These are phyloP conservation scores for Sphyrna mokarran DNA, from an alignment of 2,113 vertebrate genomes.

Conservation along the genomic window DNA sequence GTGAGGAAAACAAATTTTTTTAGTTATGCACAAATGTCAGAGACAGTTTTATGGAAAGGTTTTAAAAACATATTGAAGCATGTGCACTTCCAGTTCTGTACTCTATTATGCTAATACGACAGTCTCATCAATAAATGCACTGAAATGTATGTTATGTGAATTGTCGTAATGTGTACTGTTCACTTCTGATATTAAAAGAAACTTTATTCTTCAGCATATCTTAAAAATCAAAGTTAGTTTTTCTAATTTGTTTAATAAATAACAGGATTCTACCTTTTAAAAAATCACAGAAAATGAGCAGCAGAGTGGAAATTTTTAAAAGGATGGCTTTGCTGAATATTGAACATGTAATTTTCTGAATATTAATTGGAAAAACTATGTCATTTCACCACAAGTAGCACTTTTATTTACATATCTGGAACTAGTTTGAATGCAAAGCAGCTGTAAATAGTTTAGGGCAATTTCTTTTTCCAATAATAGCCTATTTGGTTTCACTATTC, in stretches of 20 bases:
- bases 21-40: background rate
- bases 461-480: constrained; percentile 28
- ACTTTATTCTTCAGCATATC: constrained; percentile 1
- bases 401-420: constrained; percentile 21
- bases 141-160: constrained; percentile 22
- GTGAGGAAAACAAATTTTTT: constrained; percentile 28
- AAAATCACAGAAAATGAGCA: constrained; percentile 5
- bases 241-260: constrained; percentile 31
- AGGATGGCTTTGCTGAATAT: constrained; percentile 1
- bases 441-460: constrained; percentile 22
- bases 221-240: background rate
- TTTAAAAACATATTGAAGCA: constrained; percentile 18
- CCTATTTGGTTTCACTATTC: constrained; percentile 18
- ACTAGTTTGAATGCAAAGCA: constrained; percentile 1
- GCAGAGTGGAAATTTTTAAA: constrained; percentile 24
- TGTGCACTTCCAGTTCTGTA: background rate
- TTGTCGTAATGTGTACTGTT: constrained; percentile 16
- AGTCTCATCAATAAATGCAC: constrained; percentile 17
- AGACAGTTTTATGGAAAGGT: constrained; percentile 34
- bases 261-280: background rate
- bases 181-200: constrained; percentile 35
- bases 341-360: constrained; percentile 32
- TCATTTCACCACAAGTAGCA: background rate
- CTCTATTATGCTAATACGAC: constrained; percentile 29
- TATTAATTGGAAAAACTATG: constrained; percentile 23